Conservation (phyloP, 2,113 vertebrate genomes). For the Vulpes lagopus region DNA sequence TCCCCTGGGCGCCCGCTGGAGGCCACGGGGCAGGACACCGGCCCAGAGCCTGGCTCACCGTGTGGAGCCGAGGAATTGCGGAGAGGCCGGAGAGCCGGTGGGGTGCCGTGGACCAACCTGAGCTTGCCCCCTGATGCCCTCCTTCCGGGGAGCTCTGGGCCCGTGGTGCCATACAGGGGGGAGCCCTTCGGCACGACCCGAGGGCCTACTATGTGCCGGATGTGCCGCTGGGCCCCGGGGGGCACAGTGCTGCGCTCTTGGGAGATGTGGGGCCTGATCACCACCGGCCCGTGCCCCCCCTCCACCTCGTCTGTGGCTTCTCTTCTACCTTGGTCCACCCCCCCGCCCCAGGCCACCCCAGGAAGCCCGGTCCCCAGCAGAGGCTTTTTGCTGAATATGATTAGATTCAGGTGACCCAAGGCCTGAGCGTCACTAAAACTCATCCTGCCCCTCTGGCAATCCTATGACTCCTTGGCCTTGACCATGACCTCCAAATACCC, state of each 20-base stretch:
- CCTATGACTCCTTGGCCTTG: neutral
- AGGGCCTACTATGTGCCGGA: accelerated
- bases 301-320: neutral
- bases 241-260: neutral
- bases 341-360: neutral
- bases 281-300: neutral
- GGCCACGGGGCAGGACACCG: too few species aligned
- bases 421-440: neutral
- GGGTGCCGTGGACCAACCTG: too few species aligned
- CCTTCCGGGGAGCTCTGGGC: neutral
- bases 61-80: too few species aligned
- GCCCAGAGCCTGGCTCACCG: too few species aligned
- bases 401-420: neutral
- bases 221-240: accelerated
- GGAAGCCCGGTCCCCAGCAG: accelerated
- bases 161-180: too few species aligned
- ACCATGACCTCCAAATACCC: neutral
- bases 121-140: too few species aligned
- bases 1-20: too few species aligned
- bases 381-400: too few species aligned
- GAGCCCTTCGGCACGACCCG: too few species aligned
- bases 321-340: neutral
- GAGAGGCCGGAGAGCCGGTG: too few species aligned
- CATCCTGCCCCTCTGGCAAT: neutral
- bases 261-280: neutral